Evolutionary conservation across 2,797 vertebrate species (phyloP).

Genomic region (Sebastes itinus): DNA sequence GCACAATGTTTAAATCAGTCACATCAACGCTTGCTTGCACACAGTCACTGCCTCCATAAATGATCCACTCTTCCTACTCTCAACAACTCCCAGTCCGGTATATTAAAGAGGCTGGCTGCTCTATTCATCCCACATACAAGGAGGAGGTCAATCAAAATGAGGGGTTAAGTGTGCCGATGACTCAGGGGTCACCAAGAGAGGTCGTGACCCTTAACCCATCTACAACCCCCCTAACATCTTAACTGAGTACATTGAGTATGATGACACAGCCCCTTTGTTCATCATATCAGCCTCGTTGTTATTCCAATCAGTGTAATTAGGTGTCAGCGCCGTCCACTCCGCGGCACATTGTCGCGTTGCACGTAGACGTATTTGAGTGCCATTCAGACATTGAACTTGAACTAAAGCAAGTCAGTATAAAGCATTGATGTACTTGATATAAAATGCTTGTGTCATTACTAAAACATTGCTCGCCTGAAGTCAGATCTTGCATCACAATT

Average conservation of each 20-base stretch:
- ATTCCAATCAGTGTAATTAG: constrained; percentile 61
- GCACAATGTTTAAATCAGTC: not conserved
- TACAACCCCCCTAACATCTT: constrained; percentile 37
- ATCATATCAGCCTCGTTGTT: constrained; percentile 68
- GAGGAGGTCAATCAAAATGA: constrained; percentile 71
- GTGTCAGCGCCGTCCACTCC: constrained; percentile 1
- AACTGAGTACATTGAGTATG: constrained; percentile 18
- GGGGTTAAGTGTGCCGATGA: constrained; percentile 80
- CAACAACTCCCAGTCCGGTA: constrained; percentile 32
- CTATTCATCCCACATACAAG: constrained; percentile 52
- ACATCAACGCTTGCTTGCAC: not conserved
- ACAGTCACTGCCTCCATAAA: constrained; percentile 12
- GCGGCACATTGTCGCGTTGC: not conserved
- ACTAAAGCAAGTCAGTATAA: not conserved
- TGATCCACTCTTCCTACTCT: constrained; percentile 26
- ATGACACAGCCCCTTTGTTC: constrained; percentile 62
- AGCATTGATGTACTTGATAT: not conserved
- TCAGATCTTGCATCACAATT: constrained; percentile 43
- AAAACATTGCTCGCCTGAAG: constrained; percentile 14
- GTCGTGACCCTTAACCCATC: constrained; percentile 67
- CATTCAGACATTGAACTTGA: not conserved
- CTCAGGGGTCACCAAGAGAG: constrained; percentile 67
- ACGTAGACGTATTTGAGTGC: not conserved
- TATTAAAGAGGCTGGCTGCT: constrained; percentile 42
- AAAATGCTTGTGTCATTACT: not conserved